These are phyloP conservation scores for Orthonevra nobilis DNA, from an alignment of 2,888 invertebrate genomes.

Conservation along the genomic window DNA sequence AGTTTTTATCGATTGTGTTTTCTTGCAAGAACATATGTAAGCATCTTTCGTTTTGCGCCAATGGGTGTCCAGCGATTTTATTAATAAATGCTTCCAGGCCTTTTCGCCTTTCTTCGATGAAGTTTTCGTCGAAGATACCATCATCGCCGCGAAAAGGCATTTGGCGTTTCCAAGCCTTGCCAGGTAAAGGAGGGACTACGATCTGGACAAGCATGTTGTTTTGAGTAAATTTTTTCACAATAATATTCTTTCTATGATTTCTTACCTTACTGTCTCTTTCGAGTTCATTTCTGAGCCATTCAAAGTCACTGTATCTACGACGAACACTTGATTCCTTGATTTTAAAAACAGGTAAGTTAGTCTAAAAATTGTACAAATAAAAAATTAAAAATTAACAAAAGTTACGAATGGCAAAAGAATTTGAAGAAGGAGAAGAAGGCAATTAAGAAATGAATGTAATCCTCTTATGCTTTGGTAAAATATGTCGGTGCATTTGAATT, in stretches of 20 bases:
- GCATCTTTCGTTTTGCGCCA: constrained; percentile 99
- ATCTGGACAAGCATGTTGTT: constrained; percentile 89
- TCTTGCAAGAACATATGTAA: constrained; percentile 99
- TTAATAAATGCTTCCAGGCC: constrained; percentile 99
- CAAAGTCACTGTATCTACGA: constrained; percentile 99
- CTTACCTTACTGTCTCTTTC: constrained; percentile 98
- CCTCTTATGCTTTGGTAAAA: too few species aligned
- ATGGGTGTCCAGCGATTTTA: constrained; percentile 99
- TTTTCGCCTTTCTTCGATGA: constrained; percentile 99
- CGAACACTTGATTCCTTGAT: constrained; percentile 99
- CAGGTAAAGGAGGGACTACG: constrained; percentile 98
- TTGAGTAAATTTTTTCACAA: too few species aligned
- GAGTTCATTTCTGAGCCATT: constrained; percentile 99
- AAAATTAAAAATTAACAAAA: constrained; percentile 42
- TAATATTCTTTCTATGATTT: too few species aligned
- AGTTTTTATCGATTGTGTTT: constrained; percentile 98
- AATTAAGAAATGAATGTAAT: too few species aligned
- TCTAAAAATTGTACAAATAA: constrained; percentile 85
- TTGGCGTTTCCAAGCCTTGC: constrained; percentile 99
- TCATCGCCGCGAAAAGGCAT: constrained; percentile 99
- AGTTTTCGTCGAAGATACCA: constrained; percentile 99
- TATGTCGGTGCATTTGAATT: too few species aligned
- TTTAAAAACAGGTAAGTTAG: constrained; percentile 99
- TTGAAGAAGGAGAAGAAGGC: too few species aligned
- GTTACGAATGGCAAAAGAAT: too few species aligned